Percentiles rank a stretch among this genome's conserved stretches.
Evolutionary conservation across 2,113 vertebrate species (phyloP).

Genomic region (Petromus typicus): DNA sequence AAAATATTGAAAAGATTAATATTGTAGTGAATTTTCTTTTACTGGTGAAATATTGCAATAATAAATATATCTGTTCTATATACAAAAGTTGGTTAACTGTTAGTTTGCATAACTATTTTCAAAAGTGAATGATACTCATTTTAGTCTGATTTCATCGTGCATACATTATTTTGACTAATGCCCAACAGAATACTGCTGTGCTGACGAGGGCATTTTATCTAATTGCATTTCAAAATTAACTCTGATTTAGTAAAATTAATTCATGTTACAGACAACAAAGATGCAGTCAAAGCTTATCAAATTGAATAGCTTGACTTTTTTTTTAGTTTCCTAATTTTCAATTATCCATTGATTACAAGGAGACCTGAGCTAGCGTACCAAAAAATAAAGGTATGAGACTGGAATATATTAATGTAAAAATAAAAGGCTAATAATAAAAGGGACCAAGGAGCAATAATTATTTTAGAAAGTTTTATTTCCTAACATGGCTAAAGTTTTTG

Average conservation of each 20-base stretch:
- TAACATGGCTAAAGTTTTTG: background rate
- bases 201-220: background rate
- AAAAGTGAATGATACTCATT: background rate
- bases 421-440: background rate
- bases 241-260: conserved; percentile 52
- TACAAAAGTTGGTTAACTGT: background rate
- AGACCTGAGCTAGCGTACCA: background rate
- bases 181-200: background rate
- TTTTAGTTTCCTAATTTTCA: conserved; percentile 10
- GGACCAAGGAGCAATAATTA: conserved; percentile 18
- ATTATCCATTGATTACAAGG: background rate
- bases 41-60: background rate
- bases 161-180: conserved; percentile 44
- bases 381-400: background rate
- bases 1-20: background rate
- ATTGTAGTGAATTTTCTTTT: background rate
- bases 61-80: background rate
- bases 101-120: conserved; percentile 8
- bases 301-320: background rate
- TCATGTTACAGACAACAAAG: conserved; percentile 7
- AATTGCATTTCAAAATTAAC: conserved; percentile 45
- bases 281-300: background rate
- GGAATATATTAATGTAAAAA: conserved; percentile 16
- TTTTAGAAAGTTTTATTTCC: background rate
- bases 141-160: conserved; percentile 32